Base-by-base conservation (phyloP, 1,140 invertebrate species). In the Trissolcus basalis region DNA sequence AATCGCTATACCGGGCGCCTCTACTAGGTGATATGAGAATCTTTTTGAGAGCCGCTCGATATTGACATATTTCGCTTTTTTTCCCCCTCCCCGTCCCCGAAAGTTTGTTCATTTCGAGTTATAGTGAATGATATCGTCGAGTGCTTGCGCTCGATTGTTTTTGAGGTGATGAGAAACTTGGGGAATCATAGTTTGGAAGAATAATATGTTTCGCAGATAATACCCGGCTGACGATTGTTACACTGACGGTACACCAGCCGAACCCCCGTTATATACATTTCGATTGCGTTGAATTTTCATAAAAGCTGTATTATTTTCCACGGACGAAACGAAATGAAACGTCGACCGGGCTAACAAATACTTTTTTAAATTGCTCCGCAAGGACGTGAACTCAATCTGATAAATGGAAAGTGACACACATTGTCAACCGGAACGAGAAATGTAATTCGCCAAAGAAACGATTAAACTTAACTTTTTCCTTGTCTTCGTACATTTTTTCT, bases 21-120 rank as follows among this genome's bases (percentile, higher is more conserved):
- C 60, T 19, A 19, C 43, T 8, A 60, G 33, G 27, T 60, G 50
- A 73, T 73, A 67, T 50, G 55, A 47, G 70, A 54, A 60, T 67
- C 36, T 41, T 45, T 49, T 39, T 4, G 32, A 41, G 32, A 13
- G 53, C 59, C 43, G 41, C 51, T 58, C 51, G 48, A 60, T 74
- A 67, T 68, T 68, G 71, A 68, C 63, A 58, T 63, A 63, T 74
- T 74, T 61, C 41, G 56, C 8, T 63, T 68, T 74, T 67, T 27
- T 27, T 27, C 19, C n/a, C n/a, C n/a, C n/a, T n/a, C n/a, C n/a
- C n/a, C n/a, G n/a, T 27, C 19, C 12, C 27, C 4, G 11, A 56
- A 74, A 74, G 56, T 68, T 74, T 63, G 58, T 74, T 74, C 71
- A 68, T 74, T 74, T 74, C 56, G 50, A 56, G 63, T 49, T n/a